phyloP scores from a whole-genome alignment of 2,797 vertebrate species.

The Neosilurus hyrtlii region DNA sequence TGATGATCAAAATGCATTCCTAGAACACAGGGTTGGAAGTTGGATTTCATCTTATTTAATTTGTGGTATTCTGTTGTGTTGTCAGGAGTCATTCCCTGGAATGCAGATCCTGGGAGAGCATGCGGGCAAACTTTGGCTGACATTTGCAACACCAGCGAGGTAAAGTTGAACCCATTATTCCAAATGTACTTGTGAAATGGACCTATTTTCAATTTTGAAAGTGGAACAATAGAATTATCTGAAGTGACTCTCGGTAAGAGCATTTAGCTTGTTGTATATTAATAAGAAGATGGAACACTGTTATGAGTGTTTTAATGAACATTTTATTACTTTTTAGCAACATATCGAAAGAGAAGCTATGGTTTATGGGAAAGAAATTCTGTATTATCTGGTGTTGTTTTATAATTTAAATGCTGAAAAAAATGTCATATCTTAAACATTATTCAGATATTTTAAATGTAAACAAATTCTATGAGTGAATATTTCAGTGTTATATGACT shows the following conservation, averaged over 20 bases:
- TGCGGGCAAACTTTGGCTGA: constrained; percentile 87
- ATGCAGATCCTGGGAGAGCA: constrained; percentile 88
- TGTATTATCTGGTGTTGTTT: constrained; percentile 5
- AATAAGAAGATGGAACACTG: background rate
- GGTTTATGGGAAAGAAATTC: background rate
- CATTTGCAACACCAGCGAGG: constrained; percentile 95
- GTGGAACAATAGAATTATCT: background rate
- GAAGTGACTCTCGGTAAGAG: no score
- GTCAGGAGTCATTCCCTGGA: constrained; percentile 93
- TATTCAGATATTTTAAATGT: background rate
- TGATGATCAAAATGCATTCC: background rate
- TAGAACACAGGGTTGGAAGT: background rate
- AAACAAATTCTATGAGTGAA: background rate
- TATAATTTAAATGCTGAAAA: background rate
- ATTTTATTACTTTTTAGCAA: background rate
- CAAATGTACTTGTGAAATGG: background rate
- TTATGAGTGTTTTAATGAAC: background rate
- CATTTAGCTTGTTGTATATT: background rate
- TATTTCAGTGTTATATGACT: background rate
- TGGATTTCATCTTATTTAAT: background rate
- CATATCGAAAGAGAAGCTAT: background rate
- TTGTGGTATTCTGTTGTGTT: constrained; percentile 40
- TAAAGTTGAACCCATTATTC: constrained; percentile 59
- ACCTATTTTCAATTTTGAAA: background rate
- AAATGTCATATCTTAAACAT: background rate